These are phyloP conservation scores for Calameuta idolon DNA, from an alignment of 2,888 invertebrate genomes.

Conservation along the genomic window DNA sequence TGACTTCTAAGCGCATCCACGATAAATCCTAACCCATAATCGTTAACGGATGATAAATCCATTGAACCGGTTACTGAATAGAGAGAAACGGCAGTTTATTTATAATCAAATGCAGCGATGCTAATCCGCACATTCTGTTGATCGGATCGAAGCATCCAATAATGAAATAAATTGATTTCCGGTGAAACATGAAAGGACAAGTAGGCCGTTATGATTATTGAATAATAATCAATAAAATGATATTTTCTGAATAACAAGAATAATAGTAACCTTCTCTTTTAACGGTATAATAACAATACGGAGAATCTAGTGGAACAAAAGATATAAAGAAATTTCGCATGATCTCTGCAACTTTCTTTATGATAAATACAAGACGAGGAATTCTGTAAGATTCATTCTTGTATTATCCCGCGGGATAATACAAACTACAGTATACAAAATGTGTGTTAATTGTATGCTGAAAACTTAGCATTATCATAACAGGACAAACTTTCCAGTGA, in stretches of 20 bases:
- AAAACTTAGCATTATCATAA: conserved; percentile 29
- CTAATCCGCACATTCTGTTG: background rate
- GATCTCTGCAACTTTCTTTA: conserved; percentile 9
- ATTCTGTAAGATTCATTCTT: background rate
- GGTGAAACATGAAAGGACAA: background rate
- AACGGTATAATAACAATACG: background rate
- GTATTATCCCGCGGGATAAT: background rate
- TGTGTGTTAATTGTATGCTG: conserved; percentile 27
- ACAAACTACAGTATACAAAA: conserved; percentile 17
- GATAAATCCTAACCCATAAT: background rate
- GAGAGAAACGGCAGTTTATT: background rate
- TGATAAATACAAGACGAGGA: conserved; percentile 35
- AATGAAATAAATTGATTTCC: background rate
- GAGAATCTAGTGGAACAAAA: background rate
- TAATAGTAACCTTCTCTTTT: background rate
- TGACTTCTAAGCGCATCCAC: background rate
- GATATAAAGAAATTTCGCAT: background rate
- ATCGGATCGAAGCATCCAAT: background rate
- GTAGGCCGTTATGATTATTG: background rate
- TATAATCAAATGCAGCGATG: background rate
- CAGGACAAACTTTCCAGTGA: conserved; percentile 33
- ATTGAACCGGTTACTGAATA: background rate
- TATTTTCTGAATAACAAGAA: background rate
- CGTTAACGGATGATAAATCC: background rate
- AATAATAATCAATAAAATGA: background rate